These are phyloP conservation scores for Chamaea fasciata DNA, from an alignment of 2,113 vertebrate genomes.

Conservation along the genomic window DNA sequence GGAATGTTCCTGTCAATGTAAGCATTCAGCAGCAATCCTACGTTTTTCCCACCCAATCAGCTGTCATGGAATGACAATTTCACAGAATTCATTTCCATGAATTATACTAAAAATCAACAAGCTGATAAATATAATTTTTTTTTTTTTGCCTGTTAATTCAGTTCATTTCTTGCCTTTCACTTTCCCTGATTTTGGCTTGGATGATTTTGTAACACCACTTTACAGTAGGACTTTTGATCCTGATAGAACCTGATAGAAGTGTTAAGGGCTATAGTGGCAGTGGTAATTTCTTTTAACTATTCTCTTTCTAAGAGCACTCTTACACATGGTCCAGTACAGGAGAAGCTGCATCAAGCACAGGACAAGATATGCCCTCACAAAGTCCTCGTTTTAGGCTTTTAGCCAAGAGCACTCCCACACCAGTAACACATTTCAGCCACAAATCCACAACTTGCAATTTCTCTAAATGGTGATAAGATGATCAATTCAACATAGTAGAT, in stretches of 20 bases:
- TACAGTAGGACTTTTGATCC: not conserved
- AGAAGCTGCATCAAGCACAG: not conserved
- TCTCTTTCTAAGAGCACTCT: not conserved
- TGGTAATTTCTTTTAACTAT: not conserved
- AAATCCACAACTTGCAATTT: not conserved
- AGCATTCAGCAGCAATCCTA: not conserved
- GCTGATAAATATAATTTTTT: not conserved
- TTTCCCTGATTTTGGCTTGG: not conserved
- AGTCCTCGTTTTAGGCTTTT: not conserved
- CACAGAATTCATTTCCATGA: not conserved
- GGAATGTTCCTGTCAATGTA: slow-evolving; percentile 11
- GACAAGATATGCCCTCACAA: not conserved
- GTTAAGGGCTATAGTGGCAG: not conserved
- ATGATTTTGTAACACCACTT: not conserved
- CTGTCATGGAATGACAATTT: not conserved
- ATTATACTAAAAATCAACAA: slow-evolving; percentile 12
- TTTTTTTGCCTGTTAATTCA: not conserved
- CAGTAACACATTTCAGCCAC: not conserved
- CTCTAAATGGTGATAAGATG: not conserved
- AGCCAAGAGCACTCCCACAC: not conserved
- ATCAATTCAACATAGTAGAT: not conserved
- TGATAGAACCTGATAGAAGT: not conserved
- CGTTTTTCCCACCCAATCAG: slow-evolving; percentile 1
- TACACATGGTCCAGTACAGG: not conserved
- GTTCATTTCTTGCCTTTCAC: not conserved